These are phyloP conservation scores for Stigmatopora argus DNA, from an alignment of 2,113 vertebrate genomes.

Conservation along the genomic window DNA sequence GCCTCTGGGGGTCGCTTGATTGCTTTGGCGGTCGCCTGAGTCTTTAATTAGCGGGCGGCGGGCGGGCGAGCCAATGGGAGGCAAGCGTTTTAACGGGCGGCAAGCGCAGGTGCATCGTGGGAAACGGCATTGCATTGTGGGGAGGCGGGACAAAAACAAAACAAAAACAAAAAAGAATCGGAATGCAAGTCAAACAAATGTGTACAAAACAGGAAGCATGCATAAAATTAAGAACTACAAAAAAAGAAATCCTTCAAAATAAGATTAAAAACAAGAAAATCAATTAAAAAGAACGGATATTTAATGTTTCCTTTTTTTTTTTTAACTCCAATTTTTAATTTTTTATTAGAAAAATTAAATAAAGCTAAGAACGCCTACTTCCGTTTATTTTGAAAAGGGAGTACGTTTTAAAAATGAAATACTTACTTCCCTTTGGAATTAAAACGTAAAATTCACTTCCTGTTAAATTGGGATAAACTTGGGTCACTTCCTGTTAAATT, in stretches of 20 bases:
- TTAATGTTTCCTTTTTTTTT: no score
- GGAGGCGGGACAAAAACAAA: conserved; percentile 99
- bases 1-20: conserved; percentile 99
- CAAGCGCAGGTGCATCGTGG: conserved; percentile 99
- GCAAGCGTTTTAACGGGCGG: conserved; percentile 99
- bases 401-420: no score
- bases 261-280: no score
- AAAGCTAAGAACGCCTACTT: no score
- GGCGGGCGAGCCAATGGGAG: conserved; percentile 99
- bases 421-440: no score
- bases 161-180: conserved; percentile 91
- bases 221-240: conserved; percentile 83
- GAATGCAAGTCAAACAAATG: conserved; percentile 99
- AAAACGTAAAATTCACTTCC: no score
- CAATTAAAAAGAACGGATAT: no score
- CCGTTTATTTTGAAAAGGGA: no score
- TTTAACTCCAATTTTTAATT: no score
- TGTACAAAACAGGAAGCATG: conserved; percentile 97
- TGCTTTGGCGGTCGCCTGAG: conserved; percentile 99
- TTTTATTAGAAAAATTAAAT: no score
- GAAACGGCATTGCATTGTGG: conserved; percentile 99
- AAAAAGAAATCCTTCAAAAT: conserved; percentile 86
- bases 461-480: no score
- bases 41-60: conserved; percentile 99
- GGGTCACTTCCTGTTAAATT: no score